These are phyloP conservation scores for Gymnocephalus cernua DNA, from an alignment of 2,113 vertebrate species.

Conservation along the genomic window DNA sequence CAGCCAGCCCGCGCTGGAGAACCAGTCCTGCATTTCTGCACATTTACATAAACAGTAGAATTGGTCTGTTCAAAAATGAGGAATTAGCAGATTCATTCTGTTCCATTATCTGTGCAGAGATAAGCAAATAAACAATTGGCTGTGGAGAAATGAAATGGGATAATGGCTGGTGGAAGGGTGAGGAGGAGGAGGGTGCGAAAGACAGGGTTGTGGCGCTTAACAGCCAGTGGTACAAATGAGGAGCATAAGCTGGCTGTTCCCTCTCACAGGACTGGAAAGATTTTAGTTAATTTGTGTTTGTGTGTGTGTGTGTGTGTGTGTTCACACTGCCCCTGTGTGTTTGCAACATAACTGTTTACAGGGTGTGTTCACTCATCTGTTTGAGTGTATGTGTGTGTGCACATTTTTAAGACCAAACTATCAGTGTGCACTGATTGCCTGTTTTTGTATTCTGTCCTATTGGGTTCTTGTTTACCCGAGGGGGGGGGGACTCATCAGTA, in stretches of 20 bases:
- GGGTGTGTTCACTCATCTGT: background rate
- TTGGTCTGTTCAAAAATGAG: slow-evolving; percentile 56
- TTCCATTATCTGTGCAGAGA: slow-evolving; percentile 69
- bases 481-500: slow-evolving; percentile 46
- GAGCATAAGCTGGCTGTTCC: slow-evolving; percentile 21
- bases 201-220: slow-evolving; percentile 17
- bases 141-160: slow-evolving; percentile 56
- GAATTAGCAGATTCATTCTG: slow-evolving; percentile 77
- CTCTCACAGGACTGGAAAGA: slow-evolving; percentile 8
- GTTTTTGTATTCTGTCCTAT: slow-evolving; percentile 35
- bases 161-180: slow-evolving; percentile 39
- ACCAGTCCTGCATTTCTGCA: slow-evolving; percentile 24
- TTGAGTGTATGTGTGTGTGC: background rate
- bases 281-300: slow-evolving; percentile 15
- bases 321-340: background rate
- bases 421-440: background rate
- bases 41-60: slow-evolving; percentile 72
- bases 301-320: slow-evolving; percentile 10
- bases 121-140: slow-evolving; percentile 76
- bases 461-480: slow-evolving; percentile 46
- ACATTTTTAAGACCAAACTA: slow-evolving; percentile 1
- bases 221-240: slow-evolving; percentile 41
- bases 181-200: slow-evolving; percentile 6
- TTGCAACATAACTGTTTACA: background rate
- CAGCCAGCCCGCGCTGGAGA: slow-evolving; percentile 29